Evolutionary conservation across 2,888 invertebrate species (phyloP).

Genomic region (Escarpia spicata): DNA sequence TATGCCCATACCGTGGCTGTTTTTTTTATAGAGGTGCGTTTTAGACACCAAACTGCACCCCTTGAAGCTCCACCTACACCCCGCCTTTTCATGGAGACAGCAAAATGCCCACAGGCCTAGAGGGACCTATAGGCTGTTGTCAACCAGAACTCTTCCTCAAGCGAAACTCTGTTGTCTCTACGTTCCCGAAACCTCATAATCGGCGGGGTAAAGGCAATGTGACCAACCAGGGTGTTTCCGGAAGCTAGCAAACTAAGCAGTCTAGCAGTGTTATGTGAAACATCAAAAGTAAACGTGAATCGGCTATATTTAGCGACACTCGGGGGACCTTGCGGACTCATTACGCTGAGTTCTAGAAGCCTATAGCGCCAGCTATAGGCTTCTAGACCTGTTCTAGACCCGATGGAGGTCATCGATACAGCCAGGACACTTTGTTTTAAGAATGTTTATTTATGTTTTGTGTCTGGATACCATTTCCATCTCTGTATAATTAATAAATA

Average conservation of each 20-base stretch:
- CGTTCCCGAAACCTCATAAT: background rate
- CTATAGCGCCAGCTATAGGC: background rate
- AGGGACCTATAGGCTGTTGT: too few species aligned
- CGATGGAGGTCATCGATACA: background rate
- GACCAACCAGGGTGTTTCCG: background rate
- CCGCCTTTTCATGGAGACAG: too few species aligned
- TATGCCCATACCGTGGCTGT: too few species aligned
- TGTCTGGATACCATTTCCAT: too few species aligned
- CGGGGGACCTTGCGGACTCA: background rate
- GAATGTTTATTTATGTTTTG: too few species aligned
- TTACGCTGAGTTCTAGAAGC: background rate
- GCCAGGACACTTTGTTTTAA: background rate
- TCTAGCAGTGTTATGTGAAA: background rate
- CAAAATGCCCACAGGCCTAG: too few species aligned
- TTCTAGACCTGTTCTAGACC: background rate
- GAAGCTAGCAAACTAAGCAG: background rate
- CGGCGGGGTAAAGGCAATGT: background rate
- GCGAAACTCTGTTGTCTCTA: background rate
- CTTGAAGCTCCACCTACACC: too few species aligned
- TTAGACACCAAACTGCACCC: too few species aligned
- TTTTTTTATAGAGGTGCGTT: too few species aligned
- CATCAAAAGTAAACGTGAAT: background rate
- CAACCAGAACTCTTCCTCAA: too few species aligned
- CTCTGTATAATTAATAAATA: too few species aligned
- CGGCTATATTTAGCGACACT: background rate